Evolutionary conservation across 2,113 vertebrate species (phyloP).

Genomic region (Dendrocopos noguchii): DNA sequence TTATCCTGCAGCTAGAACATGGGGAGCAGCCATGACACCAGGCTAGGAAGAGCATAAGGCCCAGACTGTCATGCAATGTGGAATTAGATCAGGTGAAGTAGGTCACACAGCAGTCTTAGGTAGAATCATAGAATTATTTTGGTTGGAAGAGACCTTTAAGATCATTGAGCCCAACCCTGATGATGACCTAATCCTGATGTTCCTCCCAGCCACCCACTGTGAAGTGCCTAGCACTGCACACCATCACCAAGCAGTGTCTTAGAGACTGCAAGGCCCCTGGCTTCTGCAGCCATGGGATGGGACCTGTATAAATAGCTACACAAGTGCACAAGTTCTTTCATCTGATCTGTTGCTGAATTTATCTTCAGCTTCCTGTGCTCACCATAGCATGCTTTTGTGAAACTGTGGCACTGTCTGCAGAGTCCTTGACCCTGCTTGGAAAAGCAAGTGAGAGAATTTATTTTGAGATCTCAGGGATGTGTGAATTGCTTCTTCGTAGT

Average conservation of each 20-base stretch:
- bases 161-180: too few species aligned
- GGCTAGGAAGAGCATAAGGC: background rate
- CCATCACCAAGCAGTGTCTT: accelerated
- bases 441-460: background rate
- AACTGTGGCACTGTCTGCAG: background rate
- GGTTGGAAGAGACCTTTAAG: too few species aligned
- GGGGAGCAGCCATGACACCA: background rate
- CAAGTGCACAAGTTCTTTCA: background rate
- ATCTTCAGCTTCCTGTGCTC: constrained; percentile 51
- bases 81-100: background rate
- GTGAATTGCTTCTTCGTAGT: background rate
- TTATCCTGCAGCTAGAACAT: accelerated
- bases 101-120: background rate
- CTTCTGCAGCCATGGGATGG: background rate
- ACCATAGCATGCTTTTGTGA: accelerated
- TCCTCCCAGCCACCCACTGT: too few species aligned
- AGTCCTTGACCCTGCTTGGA: background rate
- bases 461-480: background rate
- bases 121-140: too few species aligned
- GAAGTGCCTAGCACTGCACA: accelerated
- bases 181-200: too few species aligned
- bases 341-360: constrained; percentile 24
- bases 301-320: background rate
- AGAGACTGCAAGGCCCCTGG: background rate
- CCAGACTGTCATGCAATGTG: accelerated